Evolutionary conservation across 1,140 invertebrate species (phyloP).

Genomic region (Euschistus heros): DNA sequence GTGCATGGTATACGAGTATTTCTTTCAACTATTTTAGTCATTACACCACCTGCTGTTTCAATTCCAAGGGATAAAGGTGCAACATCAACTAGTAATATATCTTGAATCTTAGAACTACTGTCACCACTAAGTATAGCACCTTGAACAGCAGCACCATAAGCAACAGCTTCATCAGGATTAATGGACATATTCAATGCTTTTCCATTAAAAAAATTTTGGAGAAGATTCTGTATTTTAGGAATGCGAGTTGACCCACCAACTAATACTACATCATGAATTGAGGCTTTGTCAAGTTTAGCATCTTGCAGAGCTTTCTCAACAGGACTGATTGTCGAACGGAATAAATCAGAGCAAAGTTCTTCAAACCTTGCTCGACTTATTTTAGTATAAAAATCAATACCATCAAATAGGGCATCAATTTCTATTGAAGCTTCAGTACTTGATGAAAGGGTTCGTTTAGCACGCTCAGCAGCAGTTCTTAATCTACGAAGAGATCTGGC

Average conservation of each 20-base stretch:
- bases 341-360: conserved; percentile 42
- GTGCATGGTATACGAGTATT: conserved; percentile 44
- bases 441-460: conserved; percentile 41
- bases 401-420: conserved; percentile 40
- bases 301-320: conserved; percentile 58
- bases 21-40: conserved; percentile 46
- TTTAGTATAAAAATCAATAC: conserved; percentile 40
- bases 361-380: conserved; percentile 40
- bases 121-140: conserved; percentile 50
- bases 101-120: conserved; percentile 43
- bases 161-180: conserved; percentile 55
- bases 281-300: conserved; percentile 38
- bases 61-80: conserved; percentile 45
- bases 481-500: conserved; percentile 47
- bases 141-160: conserved; percentile 53
- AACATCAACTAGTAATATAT: conserved; percentile 45
- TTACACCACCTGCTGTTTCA: conserved; percentile 45
- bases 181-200: conserved; percentile 53
- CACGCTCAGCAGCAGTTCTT: conserved; percentile 50
- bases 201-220: conserved; percentile 49
- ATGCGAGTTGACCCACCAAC: conserved; percentile 69
- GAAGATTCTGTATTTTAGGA: conserved; percentile 49
- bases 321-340: conserved; percentile 53
- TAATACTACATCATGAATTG: conserved; percentile 65
- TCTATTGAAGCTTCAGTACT: conserved; percentile 41